These are phyloP conservation scores for Phyllostomus discolor DNA, from an alignment of 2,113 vertebrate species.

Conservation along the genomic window DNA sequence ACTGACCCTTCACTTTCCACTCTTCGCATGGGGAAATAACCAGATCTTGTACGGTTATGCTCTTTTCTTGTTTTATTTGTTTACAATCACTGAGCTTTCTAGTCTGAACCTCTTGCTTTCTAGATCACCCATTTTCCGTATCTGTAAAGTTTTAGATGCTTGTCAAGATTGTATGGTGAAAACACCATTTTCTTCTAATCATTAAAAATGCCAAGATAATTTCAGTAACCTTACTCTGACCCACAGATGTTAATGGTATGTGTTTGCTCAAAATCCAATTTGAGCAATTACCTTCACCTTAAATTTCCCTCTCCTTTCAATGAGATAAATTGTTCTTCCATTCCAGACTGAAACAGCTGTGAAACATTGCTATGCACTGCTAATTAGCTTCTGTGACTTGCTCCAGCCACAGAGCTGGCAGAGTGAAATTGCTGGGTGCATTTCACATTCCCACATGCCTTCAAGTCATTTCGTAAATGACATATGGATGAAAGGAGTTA, in stretches of 20 bases:
- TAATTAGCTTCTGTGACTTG: conserved; percentile 35
- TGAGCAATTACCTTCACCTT: conserved; percentile 58
- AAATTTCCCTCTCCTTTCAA: conserved; percentile 36
- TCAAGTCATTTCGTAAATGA: conserved; percentile 29
- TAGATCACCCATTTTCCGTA: background rate
- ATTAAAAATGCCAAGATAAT: conserved; percentile 24
- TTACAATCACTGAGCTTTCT: background rate
- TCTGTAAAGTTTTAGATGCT: background rate
- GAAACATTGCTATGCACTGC: conserved; percentile 29
- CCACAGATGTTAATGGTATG: background rate
- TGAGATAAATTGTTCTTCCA: conserved; percentile 45
- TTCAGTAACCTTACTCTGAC: background rate
- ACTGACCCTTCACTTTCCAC: background rate
- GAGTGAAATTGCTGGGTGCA: background rate
- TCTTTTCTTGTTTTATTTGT: background rate
- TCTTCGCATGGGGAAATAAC: background rate
- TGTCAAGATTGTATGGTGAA: background rate
- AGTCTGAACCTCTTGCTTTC: background rate
- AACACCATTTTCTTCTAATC: background rate
- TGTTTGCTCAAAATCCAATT: conserved; percentile 40
- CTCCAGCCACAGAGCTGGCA: background rate
- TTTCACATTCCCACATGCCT: background rate
- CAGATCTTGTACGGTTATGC: background rate
- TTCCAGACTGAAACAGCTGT: conserved; percentile 36
- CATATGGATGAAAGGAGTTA: conserved; percentile 9